Evolutionary conservation across 2,797 vertebrate species (phyloP).

Genomic region (Babyrousa celebensis): DNA sequence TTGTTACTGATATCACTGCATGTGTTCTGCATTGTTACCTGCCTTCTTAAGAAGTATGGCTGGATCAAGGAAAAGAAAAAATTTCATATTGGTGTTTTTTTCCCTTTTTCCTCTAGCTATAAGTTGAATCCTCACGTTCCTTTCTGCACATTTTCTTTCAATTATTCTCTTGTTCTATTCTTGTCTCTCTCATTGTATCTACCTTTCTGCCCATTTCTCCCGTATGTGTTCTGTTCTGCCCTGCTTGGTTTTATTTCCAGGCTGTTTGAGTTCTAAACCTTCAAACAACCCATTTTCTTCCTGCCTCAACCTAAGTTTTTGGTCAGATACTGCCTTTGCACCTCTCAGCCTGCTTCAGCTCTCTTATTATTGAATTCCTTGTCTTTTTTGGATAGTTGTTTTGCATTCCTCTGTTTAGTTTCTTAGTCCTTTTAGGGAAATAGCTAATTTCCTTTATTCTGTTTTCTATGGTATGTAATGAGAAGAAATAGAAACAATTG

Average conservation of each 20-base stretch:
- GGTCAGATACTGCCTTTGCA: slow-evolving; percentile 54
- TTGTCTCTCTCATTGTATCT: not conserved
- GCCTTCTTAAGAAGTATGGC: slow-evolving; percentile 18
- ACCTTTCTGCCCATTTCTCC: not conserved
- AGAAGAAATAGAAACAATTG: slow-evolving; percentile 29
- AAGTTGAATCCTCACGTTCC: slow-evolving; percentile 3
- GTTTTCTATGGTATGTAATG: not conserved
- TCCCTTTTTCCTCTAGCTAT: not conserved
- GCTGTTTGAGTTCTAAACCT: not conserved
- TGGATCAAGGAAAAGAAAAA: slow-evolving; percentile 41
- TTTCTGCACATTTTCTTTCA: not conserved
- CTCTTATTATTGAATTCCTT: slow-evolving; percentile 50
- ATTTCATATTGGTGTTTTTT: not conserved
- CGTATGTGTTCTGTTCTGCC: slow-evolving; percentile 16
- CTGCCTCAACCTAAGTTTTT: not conserved
- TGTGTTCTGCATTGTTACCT: not conserved
- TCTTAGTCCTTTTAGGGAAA: slow-evolving; percentile 64
- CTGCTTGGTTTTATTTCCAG: slow-evolving; percentile 28
- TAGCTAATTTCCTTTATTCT: slow-evolving; percentile 61
- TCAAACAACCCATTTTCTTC: not conserved
- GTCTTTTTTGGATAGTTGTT: slow-evolving; percentile 53
- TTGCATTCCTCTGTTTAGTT: slow-evolving; percentile 37
- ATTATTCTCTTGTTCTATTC: not conserved
- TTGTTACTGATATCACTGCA: not conserved
- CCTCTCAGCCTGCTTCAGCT: not conserved